Evolutionary conservation across 2,888 invertebrate genomes (phyloP).

Genomic region (Tanytarsus gracilentus): DNA sequence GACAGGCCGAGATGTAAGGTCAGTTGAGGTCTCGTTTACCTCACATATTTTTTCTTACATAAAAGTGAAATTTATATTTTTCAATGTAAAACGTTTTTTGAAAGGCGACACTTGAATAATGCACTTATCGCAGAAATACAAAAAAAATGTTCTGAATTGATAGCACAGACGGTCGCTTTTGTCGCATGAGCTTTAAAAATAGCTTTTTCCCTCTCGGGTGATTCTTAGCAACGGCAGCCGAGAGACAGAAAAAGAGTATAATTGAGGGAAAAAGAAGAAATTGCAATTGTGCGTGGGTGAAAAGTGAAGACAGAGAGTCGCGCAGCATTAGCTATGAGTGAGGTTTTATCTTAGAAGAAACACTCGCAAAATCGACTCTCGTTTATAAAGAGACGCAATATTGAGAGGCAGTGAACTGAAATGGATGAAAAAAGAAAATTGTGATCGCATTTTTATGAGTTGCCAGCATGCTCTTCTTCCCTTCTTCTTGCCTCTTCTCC

Average conservation of each 20-base stretch:
- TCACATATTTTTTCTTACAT: no score
- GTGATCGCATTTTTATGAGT: constrained; percentile 3
- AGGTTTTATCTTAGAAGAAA: neutral
- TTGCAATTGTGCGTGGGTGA: constrained; percentile 9
- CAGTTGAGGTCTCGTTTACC: no score
- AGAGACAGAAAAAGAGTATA: neutral
- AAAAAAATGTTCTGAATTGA: no score
- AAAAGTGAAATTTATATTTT: no score
- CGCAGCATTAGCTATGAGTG: neutral
- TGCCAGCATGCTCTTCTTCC: neutral
- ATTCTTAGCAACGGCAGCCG: neutral
- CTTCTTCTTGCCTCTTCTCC: neutral
- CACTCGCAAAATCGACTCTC: no score
- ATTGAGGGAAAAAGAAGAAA: neutral
- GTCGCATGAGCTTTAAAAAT: neutral
- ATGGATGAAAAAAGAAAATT: neutral
- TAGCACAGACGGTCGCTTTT: no score
- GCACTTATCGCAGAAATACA: no score
- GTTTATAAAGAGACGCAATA: neutral
- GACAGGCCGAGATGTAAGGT: no score
- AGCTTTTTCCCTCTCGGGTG: neutral
- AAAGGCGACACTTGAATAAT: no score
- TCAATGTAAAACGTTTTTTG: no score
- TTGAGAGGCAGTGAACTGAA: constrained; percentile 13
- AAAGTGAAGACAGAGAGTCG: constrained; percentile 7